Evolutionary conservation across 2,888 invertebrate genomes (phyloP).

Genomic region (Diachrysia chrysitis): DNA sequence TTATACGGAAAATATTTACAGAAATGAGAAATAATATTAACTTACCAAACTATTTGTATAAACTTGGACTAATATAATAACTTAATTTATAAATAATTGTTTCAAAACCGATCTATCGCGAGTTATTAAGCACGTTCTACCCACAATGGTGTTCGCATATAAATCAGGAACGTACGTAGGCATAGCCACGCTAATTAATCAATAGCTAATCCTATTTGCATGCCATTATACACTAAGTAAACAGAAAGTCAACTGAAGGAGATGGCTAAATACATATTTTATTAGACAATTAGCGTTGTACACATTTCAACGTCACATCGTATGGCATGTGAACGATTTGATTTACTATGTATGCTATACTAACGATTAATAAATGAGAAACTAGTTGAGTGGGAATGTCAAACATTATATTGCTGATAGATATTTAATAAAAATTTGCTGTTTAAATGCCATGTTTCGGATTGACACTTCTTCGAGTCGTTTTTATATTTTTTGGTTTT

Average conservation of each 20-base stretch:
- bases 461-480: too few species aligned
- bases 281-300: slow-evolving; percentile 52
- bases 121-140: neutral
- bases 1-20: neutral
- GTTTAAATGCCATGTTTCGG: neutral
- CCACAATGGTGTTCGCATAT: neutral
- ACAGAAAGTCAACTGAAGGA: slow-evolving; percentile 53
- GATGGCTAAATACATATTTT: slow-evolving; percentile 57
- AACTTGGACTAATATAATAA: neutral
- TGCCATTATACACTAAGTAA: slow-evolving; percentile 51
- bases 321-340: slow-evolving; percentile 19
- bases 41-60: neutral
- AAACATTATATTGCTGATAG: slow-evolving; percentile 13
- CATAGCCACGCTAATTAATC: slow-evolving; percentile 48
- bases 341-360: slow-evolving; percentile 15
- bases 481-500: too few species aligned
- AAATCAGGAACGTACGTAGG: slow-evolving; percentile 2
- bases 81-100: neutral
- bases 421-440: neutral
- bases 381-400: slow-evolving; percentile 31
- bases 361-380: slow-evolving; percentile 17
- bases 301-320: slow-evolving; percentile 20
- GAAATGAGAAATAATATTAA: neutral
- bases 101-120: neutral
- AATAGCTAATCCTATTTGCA: slow-evolving; percentile 56